Evolutionary conservation across 1,140 invertebrate genomes (phyloP), one percentile per base, ranked within the genome.

Genomic region (Mesaphorura yosii): DNA sequence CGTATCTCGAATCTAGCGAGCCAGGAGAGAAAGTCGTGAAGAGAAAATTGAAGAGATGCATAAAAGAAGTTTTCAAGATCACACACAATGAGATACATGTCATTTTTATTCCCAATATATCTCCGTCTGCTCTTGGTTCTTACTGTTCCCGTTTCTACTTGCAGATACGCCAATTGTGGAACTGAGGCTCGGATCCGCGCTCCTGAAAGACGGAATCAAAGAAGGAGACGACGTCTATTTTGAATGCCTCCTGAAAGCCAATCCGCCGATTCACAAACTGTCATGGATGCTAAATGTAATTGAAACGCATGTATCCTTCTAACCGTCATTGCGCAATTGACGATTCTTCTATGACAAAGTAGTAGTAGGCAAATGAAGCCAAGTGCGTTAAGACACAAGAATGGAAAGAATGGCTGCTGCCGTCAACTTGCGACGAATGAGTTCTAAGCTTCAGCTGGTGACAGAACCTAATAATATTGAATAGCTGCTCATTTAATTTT

Each of bases 151-250:
- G 38, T 44, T 48, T 48, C 51, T 25, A 28, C 29, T 66, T 60
- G 14, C 64, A 75, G 73, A 73, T 66, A 57, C 69, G 17, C 73
- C 74, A 6, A 49, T 64, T 40, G 64, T 72, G n/a, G 64, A 64
- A 14, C 64, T 75, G 5, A 63, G 65, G 22, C 62, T 75, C 5
- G 74, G 73, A 25, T 66, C 66, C 25, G 69, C 68, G 26, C 66
- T 73, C 25, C 65, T 66, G 41, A 64, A 70, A n/a, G 67, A 70
- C 38, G 65, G 66, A 48, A 72, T 75, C 29, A 70, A 69, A 58
- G 73, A 75, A 61, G 70, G 70, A 20, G 73, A 74, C 51, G 73
- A 75, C 54, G 72, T 75, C 17, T 75, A 74, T 59, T 75, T 75
- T 58, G 73, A 75, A 60, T 75, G 73, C 57, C 67, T 67, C 51